Percentiles rank a stretch among this genome's conserved stretches.
phyloP scores from a whole-genome alignment of 2,888 invertebrate genomes.

The Sphaeridia pumilis region DNA sequence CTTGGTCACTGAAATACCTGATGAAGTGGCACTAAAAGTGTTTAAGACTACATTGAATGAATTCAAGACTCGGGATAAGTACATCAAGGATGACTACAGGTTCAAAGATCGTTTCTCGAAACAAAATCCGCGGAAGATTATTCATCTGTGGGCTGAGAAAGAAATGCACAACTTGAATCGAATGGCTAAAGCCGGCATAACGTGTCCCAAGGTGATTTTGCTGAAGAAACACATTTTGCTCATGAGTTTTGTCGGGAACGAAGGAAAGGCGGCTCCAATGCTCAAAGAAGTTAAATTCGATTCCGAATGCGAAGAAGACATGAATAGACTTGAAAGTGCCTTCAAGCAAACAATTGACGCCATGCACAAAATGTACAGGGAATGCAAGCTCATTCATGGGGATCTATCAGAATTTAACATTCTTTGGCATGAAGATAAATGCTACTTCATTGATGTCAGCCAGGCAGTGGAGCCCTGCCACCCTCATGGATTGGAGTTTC shows the following conservation, averaged over 20 bases:
- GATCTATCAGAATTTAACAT: slow-evolving; percentile 53
- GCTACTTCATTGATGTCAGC: slow-evolving; percentile 50
- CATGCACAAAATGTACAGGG: slow-evolving; percentile 44
- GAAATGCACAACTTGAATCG: slow-evolving; percentile 48
- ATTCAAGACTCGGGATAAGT: slow-evolving; percentile 48
- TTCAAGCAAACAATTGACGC: slow-evolving; percentile 44
- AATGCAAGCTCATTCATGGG: slow-evolving; percentile 49
- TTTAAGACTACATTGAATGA: slow-evolving; percentile 51
- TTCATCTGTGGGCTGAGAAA: slow-evolving; percentile 52
- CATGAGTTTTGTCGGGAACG: slow-evolving; percentile 48
- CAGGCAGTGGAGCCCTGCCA: slow-evolving; percentile 50
- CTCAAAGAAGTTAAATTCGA: slow-evolving; percentile 43
- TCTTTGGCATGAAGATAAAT: slow-evolving; percentile 45
- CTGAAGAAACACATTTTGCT: slow-evolving; percentile 48
- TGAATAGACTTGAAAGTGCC: slow-evolving; percentile 41
- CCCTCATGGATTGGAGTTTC: slow-evolving; percentile 46
- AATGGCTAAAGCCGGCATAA: slow-evolving; percentile 40
- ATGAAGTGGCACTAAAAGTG: slow-evolving; percentile 47
- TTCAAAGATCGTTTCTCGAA: slow-evolving; percentile 47
- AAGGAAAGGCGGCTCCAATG: slow-evolving; percentile 45
- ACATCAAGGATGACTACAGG: slow-evolving; percentile 49
- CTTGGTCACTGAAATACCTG: slow-evolving; percentile 37
- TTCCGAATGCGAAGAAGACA: slow-evolving; percentile 45
- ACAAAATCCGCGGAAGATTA: slow-evolving; percentile 47
- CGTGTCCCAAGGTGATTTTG: slow-evolving; percentile 45